Evolutionary conservation across 2,113 vertebrate genomes (phyloP), one percentile per base, ranked within the genome.

Genomic region (Grallaria varia): DNA sequence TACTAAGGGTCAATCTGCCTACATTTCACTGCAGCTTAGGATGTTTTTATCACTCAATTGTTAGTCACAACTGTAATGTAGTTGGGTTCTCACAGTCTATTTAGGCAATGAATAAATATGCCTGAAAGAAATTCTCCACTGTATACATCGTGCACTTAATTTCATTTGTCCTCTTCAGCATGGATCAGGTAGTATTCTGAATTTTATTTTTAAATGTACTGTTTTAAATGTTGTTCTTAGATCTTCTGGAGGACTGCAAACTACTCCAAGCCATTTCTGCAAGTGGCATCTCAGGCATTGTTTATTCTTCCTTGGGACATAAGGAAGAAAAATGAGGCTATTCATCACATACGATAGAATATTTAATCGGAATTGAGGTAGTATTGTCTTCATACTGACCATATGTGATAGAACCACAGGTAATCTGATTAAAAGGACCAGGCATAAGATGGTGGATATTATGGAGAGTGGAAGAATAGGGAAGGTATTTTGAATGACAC

Each of bases 351-450:
- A 2, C 73, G 59, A 87, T 77, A 68, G 59, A 81, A 88, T 69
- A 90, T 72, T 91, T 95, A 95, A 83, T 93, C 91, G 63, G 21
- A 79, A 42, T 63, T 83, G 53, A 83, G n/a, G 39, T 72, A 72
- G 37, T 44, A 52, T 79, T 82, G 75, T 35, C 24, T 86, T 75
- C 62, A 53, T 67, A 62, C 42, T 66, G 35, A 52, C 58, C 3
- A 1, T 86, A 86, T 91, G 75, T 67, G 84, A 67, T 63, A 89
- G 93, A 95, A 89, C 49, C 62, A 67, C 52, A 39, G 52, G 52
- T 72, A 91, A 75, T 86, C 42, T 84, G 49, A 66, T 72, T 91
- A 91, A 60, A 90, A 82, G 39, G 39, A 91, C 67, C 49, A n/a
- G 67, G 53, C 58, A 66, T 83, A 89, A 91, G 22, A 53, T 75